A percentile compares a stretch with the other conserved stretches of the same genome.
These are phyloP conservation scores for Tachystola acroxantha DNA, from an alignment of 2,888 invertebrate genomes.

Conservation along the genomic window DNA sequence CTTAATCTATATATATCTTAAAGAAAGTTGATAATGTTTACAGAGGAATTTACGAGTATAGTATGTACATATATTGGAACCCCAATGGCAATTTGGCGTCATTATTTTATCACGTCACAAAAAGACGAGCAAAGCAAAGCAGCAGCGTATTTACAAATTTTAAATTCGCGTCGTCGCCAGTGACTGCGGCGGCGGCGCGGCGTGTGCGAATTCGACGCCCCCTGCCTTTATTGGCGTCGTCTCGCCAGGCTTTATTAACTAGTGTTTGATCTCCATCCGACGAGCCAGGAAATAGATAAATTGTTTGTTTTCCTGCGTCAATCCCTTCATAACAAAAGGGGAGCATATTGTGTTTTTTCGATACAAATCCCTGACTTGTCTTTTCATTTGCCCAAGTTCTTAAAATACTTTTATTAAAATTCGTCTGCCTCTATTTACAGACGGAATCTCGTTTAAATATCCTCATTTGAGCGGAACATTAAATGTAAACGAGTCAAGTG, in stretches of 20 bases:
- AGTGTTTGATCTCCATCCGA: slow-evolving; percentile 53
- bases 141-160: slow-evolving; percentile 50
- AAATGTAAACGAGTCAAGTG: slow-evolving; percentile 46
- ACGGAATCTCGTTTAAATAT: slow-evolving; percentile 25
- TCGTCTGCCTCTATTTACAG: slow-evolving; percentile 13
- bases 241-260: slow-evolving; percentile 51
- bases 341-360: not conserved
- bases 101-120: slow-evolving; percentile 60
- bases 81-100: slow-evolving; percentile 41
- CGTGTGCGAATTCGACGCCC: slow-evolving; percentile 50
- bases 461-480: slow-evolving; percentile 49
- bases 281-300: slow-evolving; percentile 58
- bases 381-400: not conserved
- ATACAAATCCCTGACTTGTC: slow-evolving; percentile 1
- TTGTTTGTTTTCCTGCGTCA: slow-evolving; percentile 53
- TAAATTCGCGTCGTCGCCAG: slow-evolving; percentile 43
- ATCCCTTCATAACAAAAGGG: slow-evolving; percentile 1
- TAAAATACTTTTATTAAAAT: slow-evolving; percentile 9
- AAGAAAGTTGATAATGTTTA: no score
- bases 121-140: slow-evolving; percentile 46
- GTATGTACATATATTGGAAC: not conserved
- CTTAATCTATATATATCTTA: no score
- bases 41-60: no score
- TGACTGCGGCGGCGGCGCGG: slow-evolving; percentile 22
- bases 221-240: slow-evolving; percentile 53